Evolutionary conservation across 2,797 vertebrate species (phyloP).

Genomic region (Eulemur coronatus): DNA sequence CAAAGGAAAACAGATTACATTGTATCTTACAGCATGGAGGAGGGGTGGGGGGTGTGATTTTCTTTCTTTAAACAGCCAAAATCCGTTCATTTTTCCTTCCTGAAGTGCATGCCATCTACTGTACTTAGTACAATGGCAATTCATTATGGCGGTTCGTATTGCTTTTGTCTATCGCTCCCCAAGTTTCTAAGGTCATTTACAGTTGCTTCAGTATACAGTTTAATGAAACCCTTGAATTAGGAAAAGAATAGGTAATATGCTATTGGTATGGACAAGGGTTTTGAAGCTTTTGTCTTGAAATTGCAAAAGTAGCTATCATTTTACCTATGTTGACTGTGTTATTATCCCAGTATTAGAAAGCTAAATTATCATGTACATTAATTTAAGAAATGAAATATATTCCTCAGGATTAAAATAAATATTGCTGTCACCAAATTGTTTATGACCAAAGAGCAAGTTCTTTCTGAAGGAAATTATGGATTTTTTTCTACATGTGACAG

Average conservation of each 20-base stretch:
- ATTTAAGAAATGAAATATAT: not conserved
- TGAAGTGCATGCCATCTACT: not conserved
- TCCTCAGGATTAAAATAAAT: not conserved
- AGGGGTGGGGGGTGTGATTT: not conserved
- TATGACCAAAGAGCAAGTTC: not conserved
- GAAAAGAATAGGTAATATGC: not conserved
- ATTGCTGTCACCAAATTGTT: not conserved
- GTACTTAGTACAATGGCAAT: not conserved
- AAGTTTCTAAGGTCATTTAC: not conserved
- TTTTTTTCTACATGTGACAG: not conserved
- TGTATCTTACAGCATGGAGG: not conserved
- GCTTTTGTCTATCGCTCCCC: not conserved
- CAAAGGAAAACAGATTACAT: not conserved
- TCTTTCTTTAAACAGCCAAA: not conserved
- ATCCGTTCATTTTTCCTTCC: not conserved
- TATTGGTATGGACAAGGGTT: not conserved
- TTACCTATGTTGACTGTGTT: not conserved
- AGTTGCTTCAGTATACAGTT: not conserved
- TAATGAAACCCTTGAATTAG: conserved; percentile 10
- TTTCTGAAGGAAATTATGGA: not conserved
- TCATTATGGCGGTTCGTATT: not conserved
- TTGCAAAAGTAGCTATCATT: not conserved
- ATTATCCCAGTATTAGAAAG: not conserved
- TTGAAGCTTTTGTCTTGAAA: not conserved
- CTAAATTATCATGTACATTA: not conserved